Evolutionary conservation across 1,140 invertebrate genomes (phyloP).

Genomic region (Mylabris phalerata): DNA sequence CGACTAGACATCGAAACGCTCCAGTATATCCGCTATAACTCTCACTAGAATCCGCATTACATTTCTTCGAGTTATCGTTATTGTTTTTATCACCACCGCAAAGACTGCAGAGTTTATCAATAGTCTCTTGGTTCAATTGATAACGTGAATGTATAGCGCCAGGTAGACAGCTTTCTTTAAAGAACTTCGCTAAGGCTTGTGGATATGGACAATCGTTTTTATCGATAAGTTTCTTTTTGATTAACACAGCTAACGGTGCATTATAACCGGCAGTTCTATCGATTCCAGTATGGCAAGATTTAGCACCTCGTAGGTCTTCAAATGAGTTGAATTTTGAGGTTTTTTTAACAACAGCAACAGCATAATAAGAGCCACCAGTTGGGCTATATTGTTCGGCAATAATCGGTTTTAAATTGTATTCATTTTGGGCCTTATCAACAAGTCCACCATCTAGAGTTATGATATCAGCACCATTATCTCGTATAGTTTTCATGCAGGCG

Average conservation of each 20-base stretch:
- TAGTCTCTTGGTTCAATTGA: conserved; percentile 8
- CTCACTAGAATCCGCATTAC: conserved; percentile 40
- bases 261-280: conserved; percentile 47
- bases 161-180: conserved; percentile 37
- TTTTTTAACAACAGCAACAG: conserved; percentile 54
- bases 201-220: conserved; percentile 42
- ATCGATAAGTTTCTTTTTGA: conserved; percentile 43
- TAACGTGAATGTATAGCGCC: conserved; percentile 21
- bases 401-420: conserved; percentile 47
- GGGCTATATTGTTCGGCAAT: conserved; percentile 49
- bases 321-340: conserved; percentile 37
- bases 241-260: conserved; percentile 46
- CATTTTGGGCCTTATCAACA: conserved; percentile 49
- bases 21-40: conserved; percentile 43
- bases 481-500: conserved; percentile 62
- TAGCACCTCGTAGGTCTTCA: conserved; percentile 46
- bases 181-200: conserved; percentile 46
- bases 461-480: conserved; percentile 55
- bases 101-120: conserved; percentile 40
- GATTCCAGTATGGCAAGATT: conserved; percentile 50
- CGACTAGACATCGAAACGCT: conserved; percentile 53
- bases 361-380: conserved; percentile 35
- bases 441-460: conserved; percentile 54
- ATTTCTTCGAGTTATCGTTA: conserved; percentile 40
- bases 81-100: conserved; percentile 42